Conservation (phyloP, 1,140 invertebrate genomes). For the Amphibalanus amphitrite region DNA sequence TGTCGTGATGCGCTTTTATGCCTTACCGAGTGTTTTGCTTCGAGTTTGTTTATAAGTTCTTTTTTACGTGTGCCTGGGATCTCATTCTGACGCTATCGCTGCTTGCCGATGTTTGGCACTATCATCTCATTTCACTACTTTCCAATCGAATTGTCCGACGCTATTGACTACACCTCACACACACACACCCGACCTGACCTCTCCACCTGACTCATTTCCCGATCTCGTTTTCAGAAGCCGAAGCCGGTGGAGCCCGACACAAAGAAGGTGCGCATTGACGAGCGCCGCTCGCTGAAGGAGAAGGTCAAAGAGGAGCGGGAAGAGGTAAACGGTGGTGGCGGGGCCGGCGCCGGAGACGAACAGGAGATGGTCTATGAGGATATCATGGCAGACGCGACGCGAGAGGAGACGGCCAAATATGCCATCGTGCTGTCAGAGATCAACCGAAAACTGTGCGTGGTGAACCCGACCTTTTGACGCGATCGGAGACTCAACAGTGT, state of each 20-base stretch:
- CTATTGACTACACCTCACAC: too few relatives aligned
- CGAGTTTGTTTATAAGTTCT: too few relatives aligned
- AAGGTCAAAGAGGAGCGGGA: slow-evolving; percentile 1
- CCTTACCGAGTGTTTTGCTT: too few relatives aligned
- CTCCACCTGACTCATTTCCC: too few relatives aligned
- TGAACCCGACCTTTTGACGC: background rate
- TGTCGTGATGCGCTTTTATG: too few relatives aligned
- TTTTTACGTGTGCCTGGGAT: too few relatives aligned
- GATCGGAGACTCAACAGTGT: too few relatives aligned
- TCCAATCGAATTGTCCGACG: too few relatives aligned
- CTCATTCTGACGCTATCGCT: too few relatives aligned
- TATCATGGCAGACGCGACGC: slow-evolving; percentile 5
- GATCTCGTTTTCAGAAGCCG: slow-evolving; percentile 7
- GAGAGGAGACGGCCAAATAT: slow-evolving; percentile 11
- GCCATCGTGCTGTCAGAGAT: slow-evolving; percentile 7
- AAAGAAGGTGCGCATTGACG: background rate
- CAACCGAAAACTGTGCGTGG: slow-evolving; percentile 8
- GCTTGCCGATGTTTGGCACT: too few relatives aligned
- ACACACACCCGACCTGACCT: too few relatives aligned
- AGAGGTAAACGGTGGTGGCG: background rate
- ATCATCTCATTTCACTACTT: too few relatives aligned
- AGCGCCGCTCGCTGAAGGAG: background rate
- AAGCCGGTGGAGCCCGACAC: background rate
- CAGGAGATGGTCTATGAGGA: slow-evolving; percentile 3
- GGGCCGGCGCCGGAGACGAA: background rate